These are phyloP conservation scores for Mergus octosetaceus DNA, from an alignment of 2,797 vertebrate species.

Conservation along the genomic window DNA sequence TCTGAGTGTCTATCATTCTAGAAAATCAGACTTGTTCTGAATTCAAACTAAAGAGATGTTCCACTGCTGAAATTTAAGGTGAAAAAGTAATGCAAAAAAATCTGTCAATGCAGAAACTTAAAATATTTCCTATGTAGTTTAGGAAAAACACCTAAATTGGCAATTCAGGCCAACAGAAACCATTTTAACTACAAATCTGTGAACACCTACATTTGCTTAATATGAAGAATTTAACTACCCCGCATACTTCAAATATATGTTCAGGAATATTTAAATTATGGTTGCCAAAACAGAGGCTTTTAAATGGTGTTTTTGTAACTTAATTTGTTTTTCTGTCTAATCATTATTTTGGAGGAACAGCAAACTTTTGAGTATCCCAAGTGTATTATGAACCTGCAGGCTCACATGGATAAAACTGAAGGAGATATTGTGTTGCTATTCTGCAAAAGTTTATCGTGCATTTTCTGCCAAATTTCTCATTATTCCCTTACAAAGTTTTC, in stretches of 20 bases:
- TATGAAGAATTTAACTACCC: not conserved
- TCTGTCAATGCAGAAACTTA: not conserved
- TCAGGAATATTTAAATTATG: not conserved
- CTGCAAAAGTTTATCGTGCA: rapidly evolving
- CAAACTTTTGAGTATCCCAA: not conserved
- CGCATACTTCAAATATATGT: not conserved
- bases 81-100: not conserved
- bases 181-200: not conserved
- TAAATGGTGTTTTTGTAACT: not conserved
- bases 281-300: not conserved
- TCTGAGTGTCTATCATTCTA: not conserved
- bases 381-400: not conserved
- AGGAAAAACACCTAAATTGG: not conserved
- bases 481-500: not conserved
- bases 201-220: not conserved
- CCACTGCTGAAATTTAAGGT: not conserved
- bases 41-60: not conserved
- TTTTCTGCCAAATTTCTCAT: rapidly evolving
- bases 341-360: not conserved
- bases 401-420: not conserved
- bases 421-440: not conserved
- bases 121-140: not conserved
- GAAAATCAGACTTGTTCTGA: not conserved
- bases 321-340: not conserved
- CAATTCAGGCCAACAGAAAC: not conserved